These are phyloP conservation scores for Heliconius cydno DNA, from an alignment of 2,888 invertebrate species.

Conservation along the genomic window DNA sequence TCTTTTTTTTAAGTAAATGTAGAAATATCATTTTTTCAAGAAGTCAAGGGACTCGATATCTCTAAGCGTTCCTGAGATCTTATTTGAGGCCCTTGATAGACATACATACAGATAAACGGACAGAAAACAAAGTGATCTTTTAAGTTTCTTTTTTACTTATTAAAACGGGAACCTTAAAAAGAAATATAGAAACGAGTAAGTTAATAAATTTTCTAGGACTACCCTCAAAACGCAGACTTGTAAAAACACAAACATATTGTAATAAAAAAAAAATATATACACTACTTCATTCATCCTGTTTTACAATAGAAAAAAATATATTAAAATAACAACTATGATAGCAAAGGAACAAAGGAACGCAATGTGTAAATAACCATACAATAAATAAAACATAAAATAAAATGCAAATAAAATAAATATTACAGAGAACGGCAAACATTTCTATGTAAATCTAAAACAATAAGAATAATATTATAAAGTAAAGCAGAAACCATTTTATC, in stretches of 20 bases:
- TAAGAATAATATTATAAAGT: slow-evolving; percentile 17
- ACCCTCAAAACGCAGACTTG: not conserved
- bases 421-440: slow-evolving; percentile 9
- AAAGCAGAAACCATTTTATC: slow-evolving; percentile 22
- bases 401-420: not conserved
- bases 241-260: not conserved
- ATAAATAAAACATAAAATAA: slow-evolving; percentile 18
- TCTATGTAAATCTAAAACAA: slow-evolving; percentile 24
- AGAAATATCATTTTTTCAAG: no score
- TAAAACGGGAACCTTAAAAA: no score
- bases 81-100: no score
- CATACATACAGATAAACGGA: no score
- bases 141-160: no score
- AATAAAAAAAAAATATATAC: not conserved
- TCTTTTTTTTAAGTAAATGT: no score
- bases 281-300: not conserved
- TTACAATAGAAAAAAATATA: slow-evolving; percentile 3
- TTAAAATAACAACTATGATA: not conserved
- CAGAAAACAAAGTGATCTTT: no score
- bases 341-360: not conserved
- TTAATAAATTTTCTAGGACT: no score
- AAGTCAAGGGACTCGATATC: no score
- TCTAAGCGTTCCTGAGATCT: no score
- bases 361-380: slow-evolving; percentile 14
- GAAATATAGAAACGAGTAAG: no score